A percentile compares a stretch with the other conserved stretches of the same genome.
These are phyloP conservation scores for Drosophila neutralis DNA, from an alignment of 2,888 invertebrate species.

Conservation along the genomic window DNA sequence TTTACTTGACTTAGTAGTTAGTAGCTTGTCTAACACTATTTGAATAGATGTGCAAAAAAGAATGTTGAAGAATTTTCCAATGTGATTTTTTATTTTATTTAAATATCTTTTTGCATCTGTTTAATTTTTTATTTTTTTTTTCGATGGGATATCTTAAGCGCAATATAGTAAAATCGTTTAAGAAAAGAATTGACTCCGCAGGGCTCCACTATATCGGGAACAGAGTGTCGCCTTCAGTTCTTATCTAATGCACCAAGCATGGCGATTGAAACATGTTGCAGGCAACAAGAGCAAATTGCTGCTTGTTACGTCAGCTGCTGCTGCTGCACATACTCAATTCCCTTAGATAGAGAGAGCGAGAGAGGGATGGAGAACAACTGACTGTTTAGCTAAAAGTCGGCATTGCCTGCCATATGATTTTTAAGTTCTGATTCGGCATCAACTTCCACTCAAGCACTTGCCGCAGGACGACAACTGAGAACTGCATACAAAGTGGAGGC, in stretches of 20 bases:
- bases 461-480: conserved; percentile 34
- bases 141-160: not conserved
- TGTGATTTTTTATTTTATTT: not conserved
- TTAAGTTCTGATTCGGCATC: conserved; percentile 65
- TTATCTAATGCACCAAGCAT: conserved; percentile 35
- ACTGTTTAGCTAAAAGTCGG: conserved; percentile 56
- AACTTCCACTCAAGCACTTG: conserved; percentile 51
- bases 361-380: conserved; percentile 11
- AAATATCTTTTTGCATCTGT: not conserved
- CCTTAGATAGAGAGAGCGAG: not conserved
- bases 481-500: conserved; percentile 44
- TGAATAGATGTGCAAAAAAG: not conserved
- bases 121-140: not conserved
- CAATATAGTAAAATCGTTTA: not conserved
- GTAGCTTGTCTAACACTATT: not conserved
- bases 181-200: not conserved
- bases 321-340: not conserved
- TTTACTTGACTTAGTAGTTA: too few relatives aligned
- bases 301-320: conserved; percentile 29
- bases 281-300: conserved; percentile 40
- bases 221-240: conserved; percentile 36
- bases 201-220: not conserved
- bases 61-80: not conserved
- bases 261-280: conserved; percentile 46
- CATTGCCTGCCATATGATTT: conserved; percentile 69